Conservation (phyloP, 2,888 invertebrate species). For the Marronus borbonicus region DNA sequence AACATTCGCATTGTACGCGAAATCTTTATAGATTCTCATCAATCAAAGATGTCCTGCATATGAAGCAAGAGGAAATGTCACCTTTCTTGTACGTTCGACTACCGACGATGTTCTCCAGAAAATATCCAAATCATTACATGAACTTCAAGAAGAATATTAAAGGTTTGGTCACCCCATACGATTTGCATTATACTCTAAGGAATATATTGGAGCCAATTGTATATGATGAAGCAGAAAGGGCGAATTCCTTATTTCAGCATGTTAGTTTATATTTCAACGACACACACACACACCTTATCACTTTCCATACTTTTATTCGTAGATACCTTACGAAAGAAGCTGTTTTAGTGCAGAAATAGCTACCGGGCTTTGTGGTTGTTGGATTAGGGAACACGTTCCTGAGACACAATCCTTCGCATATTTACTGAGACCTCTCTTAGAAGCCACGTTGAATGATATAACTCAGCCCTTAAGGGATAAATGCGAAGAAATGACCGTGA, state of each 20-base stretch:
- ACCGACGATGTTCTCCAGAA: constrained; percentile 78
- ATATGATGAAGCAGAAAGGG: constrained; percentile 66
- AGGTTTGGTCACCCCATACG: constrained; percentile 88
- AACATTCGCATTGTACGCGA: background rate
- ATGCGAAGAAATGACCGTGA: constrained; percentile 14
- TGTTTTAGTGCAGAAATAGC: constrained; percentile 92
- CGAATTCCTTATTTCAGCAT: constrained; percentile 73
- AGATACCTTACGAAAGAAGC: constrained; percentile 83
- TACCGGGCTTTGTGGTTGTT: constrained; percentile 96
- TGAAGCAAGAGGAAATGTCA: constrained; percentile 91
- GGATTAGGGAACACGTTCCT: constrained; percentile 63
- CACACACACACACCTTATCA: background rate
- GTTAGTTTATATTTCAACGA: background rate
- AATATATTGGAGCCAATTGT: constrained; percentile 75
- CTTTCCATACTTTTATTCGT: background rate
- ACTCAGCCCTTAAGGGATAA: constrained; percentile 8
- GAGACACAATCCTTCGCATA: background rate
- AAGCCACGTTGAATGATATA: constrained; percentile 18
- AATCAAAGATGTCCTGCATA: constrained; percentile 88
- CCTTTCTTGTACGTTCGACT: constrained; percentile 89
- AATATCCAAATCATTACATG: constrained; percentile 75
- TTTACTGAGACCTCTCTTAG: background rate
- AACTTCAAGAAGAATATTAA: constrained; percentile 79
- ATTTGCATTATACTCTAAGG: constrained; percentile 86
- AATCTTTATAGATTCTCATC: constrained; percentile 78